Conservation (phyloP, 2,113 vertebrate genomes). For the Panthera leo region DNA sequence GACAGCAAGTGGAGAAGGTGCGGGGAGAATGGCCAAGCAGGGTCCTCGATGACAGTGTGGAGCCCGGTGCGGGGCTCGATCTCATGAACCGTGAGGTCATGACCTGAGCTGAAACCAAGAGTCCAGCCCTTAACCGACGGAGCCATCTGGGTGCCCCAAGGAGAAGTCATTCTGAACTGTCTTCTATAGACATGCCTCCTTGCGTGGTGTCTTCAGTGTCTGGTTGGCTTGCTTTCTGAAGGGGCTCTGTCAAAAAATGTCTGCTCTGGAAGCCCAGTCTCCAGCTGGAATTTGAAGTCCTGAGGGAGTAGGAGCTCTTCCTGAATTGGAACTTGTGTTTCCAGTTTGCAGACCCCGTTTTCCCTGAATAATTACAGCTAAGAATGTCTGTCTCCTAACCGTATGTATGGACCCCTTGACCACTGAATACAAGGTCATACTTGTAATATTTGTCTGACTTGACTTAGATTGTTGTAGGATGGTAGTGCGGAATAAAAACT, state of each 20-base stretch:
- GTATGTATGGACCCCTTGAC: neutral
- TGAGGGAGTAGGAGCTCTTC: neutral
- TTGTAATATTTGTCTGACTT: neutral
- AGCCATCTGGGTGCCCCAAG: too few species aligned
- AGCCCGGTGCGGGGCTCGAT: too few species aligned
- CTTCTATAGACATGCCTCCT: neutral
- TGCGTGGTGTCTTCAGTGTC: neutral
- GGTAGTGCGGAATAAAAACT: neutral
- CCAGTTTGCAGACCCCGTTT: neutral
- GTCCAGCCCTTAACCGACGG: too few species aligned
- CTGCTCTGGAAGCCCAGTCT: neutral
- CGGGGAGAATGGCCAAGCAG: too few species aligned
- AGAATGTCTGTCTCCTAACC: neutral
- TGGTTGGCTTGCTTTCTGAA: neutral
- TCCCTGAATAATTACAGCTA: neutral
- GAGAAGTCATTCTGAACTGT: neutral
- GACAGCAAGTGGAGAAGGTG: too few species aligned
- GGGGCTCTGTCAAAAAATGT: neutral
- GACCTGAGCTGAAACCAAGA: too few species aligned
- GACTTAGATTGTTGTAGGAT: neutral
- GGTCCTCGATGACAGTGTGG: too few species aligned
- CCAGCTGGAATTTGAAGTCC: neutral
- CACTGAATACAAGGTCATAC: neutral
- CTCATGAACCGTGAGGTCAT: too few species aligned
- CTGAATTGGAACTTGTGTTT: neutral